Base-by-base conservation (phyloP, 2,797 vertebrate genomes). In the Melanotaenia maccullochi region DNA sequence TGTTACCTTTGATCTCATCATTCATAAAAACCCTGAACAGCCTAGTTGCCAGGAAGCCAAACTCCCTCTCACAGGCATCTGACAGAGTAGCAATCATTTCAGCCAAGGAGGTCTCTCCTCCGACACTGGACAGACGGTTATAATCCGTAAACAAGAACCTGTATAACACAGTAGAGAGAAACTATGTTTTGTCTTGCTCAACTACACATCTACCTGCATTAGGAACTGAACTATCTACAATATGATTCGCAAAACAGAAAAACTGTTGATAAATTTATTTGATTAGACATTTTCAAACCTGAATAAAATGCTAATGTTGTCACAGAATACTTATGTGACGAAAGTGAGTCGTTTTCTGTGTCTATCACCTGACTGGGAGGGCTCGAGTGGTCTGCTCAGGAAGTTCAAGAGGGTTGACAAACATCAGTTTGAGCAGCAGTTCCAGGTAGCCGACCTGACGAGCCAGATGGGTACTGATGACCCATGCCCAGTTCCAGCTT, bases 61-160 rank as follows among this genome's bases (percentile, higher is more conserved):
- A 99, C 90, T 99, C 98, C 78, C 97, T 95, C 91, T 99, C 98
- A 73, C 98, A 99, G 0, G 97, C 97, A 74, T 99, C 98, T 6
- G 97, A 99, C 76, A 99, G 95, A 0, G 97, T 99, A 52, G 98
- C 98, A 5, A 99, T 96, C 98, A 99, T 99, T 88, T 99, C 98
- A n/a, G 98, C 98, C 96, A 99, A 92, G 22, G 98, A 99, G 1
- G 98, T 99, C 88, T 99, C 98, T 71, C 98, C 98, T 36, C 98
- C 98, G 51, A 99, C 96, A 57, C 98, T 99, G 80, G 98, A 99
- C 83, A 99, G 93, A 40, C 98, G 96, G 76, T 97, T 99, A 88
- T 99, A 99, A 87, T 99, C 98, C 0, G 98, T 99, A 85, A 99
- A 99, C 82, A 99, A 88, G 93, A 99, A 99, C 89, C 98, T 99